Percentiles rank a stretch among this genome's conserved stretches.
Evolutionary conservation across 2,113 vertebrate genomes (phyloP).

Genomic region (Sorex araneus): DNA sequence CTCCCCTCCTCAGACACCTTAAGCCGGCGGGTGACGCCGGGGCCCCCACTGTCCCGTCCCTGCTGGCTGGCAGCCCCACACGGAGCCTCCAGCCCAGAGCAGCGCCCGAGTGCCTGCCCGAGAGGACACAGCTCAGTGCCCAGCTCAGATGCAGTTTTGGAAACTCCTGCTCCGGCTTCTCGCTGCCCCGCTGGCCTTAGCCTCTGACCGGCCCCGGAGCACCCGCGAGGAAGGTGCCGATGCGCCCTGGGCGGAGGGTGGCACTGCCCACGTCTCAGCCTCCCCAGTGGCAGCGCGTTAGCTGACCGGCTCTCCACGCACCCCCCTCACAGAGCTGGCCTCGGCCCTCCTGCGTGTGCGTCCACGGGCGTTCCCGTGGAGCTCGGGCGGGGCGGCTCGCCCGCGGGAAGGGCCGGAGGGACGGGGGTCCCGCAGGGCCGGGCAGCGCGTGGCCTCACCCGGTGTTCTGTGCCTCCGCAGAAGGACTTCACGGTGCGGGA

Average conservation of each 20-base stretch:
- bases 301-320: background rate
- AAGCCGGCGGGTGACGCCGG: background rate
- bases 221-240: background rate
- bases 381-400: too few species aligned
- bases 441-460: conserved; percentile 15
- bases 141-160: background rate
- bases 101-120: background rate
- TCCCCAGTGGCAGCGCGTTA: background rate
- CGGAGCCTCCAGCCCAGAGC: background rate
- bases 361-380: background rate
- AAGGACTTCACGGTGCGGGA: conserved; percentile 96
- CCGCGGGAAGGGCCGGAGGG: too few species aligned
- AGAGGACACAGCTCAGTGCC: background rate
- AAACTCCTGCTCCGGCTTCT: background rate
- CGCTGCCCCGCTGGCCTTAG: background rate
- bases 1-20: background rate
- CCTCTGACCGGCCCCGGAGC: background rate
- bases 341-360: background rate
- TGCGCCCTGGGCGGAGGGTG: too few species aligned
- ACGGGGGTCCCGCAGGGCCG: too few species aligned
- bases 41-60: background rate
- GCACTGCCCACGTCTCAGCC: too few species aligned
- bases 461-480: conserved; percentile 88
- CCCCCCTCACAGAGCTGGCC: background rate
- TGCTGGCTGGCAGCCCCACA: too few species aligned